Conservation (phyloP, 2,797 vertebrate genomes). For the Enteromius anoplus region DNA sequence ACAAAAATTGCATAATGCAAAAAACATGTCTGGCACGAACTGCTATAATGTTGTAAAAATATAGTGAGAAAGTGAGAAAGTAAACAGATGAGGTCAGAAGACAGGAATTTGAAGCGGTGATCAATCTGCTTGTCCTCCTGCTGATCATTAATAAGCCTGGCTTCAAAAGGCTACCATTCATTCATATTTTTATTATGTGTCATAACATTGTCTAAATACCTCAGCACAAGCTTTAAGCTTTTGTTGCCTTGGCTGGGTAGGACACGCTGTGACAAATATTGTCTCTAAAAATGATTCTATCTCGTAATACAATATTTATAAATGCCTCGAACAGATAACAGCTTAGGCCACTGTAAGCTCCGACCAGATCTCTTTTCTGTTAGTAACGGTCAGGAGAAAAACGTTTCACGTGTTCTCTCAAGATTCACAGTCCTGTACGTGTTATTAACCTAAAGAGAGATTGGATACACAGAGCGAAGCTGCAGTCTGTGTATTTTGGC, state of each 20-base stretch:
- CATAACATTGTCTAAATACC: slow-evolving; percentile 19
- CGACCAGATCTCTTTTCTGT: slow-evolving; percentile 18
- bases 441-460: slow-evolving; percentile 40
- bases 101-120: slow-evolving; percentile 31
- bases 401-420: slow-evolving; percentile 1
- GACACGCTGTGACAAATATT: neutral
- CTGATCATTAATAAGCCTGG: slow-evolving; percentile 20
- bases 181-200: slow-evolving; percentile 15
- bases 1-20: neutral
- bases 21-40: neutral
- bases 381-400: slow-evolving; percentile 2
- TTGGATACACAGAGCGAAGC: slow-evolving; percentile 21
- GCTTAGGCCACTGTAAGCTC: slow-evolving; percentile 13
- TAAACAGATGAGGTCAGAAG: slow-evolving; percentile 16
- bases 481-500: slow-evolving; percentile 45
- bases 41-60: neutral
- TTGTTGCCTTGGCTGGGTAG: neutral
- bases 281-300: neutral
- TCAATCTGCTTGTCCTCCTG: slow-evolving; percentile 24
- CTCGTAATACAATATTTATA: slow-evolving; percentile 1
- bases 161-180: slow-evolving; percentile 15
- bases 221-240: neutral
- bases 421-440: slow-evolving; percentile 12
- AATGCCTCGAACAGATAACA: neutral
- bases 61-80: neutral